Base-by-base conservation (phyloP, 2,888 invertebrate genomes). In the Cistogaster globosa region DNA sequence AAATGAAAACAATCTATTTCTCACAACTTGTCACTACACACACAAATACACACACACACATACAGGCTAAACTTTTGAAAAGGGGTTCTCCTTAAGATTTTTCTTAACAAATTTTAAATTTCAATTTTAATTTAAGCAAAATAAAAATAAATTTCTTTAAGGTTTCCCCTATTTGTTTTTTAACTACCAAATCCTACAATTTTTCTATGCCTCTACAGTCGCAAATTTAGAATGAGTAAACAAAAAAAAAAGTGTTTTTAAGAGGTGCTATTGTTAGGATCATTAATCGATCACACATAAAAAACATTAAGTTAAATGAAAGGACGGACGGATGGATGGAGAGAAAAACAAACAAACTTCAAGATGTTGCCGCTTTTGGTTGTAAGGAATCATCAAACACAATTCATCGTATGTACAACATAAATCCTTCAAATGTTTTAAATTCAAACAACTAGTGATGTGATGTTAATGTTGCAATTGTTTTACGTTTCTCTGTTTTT, bases 341-440 rank as follows among this genome's bases (percentile, higher is more conserved):
- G 38, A 9, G 20, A 26, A 57, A 18, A 16, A 62, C 60, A 62
- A 36, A 53, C 38, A 16, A 79, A 67, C 76, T 79, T 77, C 83
- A 84, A 75, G 67, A 80, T 83, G 72, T 81, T 84, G 85, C 85
- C 85, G 85, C 85, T 82, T 85, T 85, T 82, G 74, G 74, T 82
- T 85, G 85, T 82, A 75, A 72, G 78, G 85, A 85, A 85, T 85
- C 85, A 85, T 78, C 78, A 85, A 78, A 85, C 85, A 85, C 85
- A 85, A 85, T 85, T 85, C 85, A 85, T 85, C 82, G 78, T 75
- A 82, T 85, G 85, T 85, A 82, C 82, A 82, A 85, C 85, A 85
- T 85, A 85, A 85, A 85, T 85, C 85, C 85, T 85, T 85, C 85
- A 85, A 82, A 85, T 85, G 85, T 82, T 85, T 85, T 60, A 71